These are phyloP conservation scores for Trichacis sp. DNA, from an alignment of 2,888 invertebrate genomes.

Conservation along the genomic window DNA sequence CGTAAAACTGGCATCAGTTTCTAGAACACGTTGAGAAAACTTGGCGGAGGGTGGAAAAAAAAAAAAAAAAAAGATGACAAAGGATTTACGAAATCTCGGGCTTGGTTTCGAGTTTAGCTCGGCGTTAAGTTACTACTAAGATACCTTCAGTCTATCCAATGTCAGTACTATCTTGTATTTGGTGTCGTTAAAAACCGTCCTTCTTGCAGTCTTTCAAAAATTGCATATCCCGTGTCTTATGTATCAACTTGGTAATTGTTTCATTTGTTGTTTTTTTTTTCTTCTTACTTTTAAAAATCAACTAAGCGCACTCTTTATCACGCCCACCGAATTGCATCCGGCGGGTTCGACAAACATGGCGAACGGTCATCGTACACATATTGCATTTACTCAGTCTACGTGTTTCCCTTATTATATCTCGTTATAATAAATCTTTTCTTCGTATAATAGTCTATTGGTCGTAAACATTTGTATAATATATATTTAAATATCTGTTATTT, in stretches of 20 bases:
- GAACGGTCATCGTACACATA: slow-evolving; percentile 61
- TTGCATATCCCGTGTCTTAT: slow-evolving; percentile 55
- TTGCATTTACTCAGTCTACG: slow-evolving; percentile 69
- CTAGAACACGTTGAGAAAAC: slow-evolving; percentile 3
- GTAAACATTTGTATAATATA: slow-evolving; percentile 12
- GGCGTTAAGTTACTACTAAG: slow-evolving; percentile 68
- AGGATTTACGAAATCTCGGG: slow-evolving; percentile 26
- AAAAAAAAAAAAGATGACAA: slow-evolving; percentile 22
- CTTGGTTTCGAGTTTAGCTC: slow-evolving; percentile 56
- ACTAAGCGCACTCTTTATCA: slow-evolving; percentile 17
- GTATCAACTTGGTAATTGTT: slow-evolving; percentile 36
- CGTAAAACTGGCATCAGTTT: slow-evolving; percentile 32
- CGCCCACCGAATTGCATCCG: slow-evolving; percentile 44
- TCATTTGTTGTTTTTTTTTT: slow-evolving; percentile 25
- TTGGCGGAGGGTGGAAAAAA: neutral
- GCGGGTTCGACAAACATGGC: slow-evolving; percentile 58
- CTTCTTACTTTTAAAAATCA: slow-evolving; percentile 19
- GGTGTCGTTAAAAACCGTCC: slow-evolving; percentile 69
- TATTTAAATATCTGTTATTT: slow-evolving; percentile 29
- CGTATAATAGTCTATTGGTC: slow-evolving; percentile 11
- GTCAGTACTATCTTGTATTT: slow-evolving; percentile 70
- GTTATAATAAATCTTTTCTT: slow-evolving; percentile 34
- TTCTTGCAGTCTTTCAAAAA: slow-evolving; percentile 65
- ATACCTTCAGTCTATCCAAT: slow-evolving; percentile 70
- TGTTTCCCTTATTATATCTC: slow-evolving; percentile 63